Base-by-base conservation (phyloP, 1,140 invertebrate species). In the Zaprionus capensis region DNA sequence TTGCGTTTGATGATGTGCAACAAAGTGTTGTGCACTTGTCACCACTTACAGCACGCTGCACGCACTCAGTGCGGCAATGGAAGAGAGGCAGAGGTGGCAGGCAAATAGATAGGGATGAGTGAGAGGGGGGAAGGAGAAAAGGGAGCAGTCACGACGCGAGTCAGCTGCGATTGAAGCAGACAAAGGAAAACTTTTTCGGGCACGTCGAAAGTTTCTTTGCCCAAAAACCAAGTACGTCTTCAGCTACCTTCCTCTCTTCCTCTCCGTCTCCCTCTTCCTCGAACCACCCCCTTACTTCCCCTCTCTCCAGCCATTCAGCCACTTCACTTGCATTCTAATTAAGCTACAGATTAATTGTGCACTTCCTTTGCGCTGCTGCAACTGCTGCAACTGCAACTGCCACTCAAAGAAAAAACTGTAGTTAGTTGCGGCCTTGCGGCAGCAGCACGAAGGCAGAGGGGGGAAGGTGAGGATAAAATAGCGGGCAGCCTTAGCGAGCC, bases 341-440 rank as follows among this genome's bases (percentile, higher is more conserved):
- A 77, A 72, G 75, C 75, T 61, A 24, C 44, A 68, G 75, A 77
- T 73, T 77, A 77, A 77, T 77, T 77, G 70, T 73, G 70, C 75
- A 67, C 75, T 77, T 67, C 62, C 69, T 72, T 72, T 67, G 74
- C 44, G 62, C 62, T 28, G 36, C 57, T 66, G 73, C 73, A 55
- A 67, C 61, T 28, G 36, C 69, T 62, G 73, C 73, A 55, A 67
- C 64, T 49, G 58, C 65, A 31, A 36, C 65, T 49, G 55, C 38
- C 41, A 51, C 64, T 73, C 71, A 55, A 74, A 69, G 22, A 69
- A 61, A 46, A 61, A 63, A 62, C 65, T 69, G 49, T 44, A 53
- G 69, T n/a, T 49, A 56, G 57, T 46, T 69, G 68, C 26, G 65
- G 28, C 65, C 36, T 31, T 65, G 46, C 20, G 31, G 22, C 63